Evolutionary conservation across 2,888 invertebrate genomes (phyloP), one percentile per base, ranked within the genome.

Genomic region (Melikaiella ostensackeni): DNA sequence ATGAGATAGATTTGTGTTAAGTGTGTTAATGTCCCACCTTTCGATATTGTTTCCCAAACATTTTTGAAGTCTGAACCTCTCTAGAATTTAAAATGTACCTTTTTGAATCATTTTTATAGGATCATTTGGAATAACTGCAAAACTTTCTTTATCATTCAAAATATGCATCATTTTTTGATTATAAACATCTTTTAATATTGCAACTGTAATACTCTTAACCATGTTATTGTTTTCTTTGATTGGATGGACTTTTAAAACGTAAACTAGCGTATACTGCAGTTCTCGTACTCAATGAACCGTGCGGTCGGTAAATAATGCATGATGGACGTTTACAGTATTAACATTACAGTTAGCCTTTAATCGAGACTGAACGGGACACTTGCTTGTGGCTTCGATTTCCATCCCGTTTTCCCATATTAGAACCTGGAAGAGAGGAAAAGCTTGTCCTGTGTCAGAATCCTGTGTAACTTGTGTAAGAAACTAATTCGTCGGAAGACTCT

Each of bases 271-370:
- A 59, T 24, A 27, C 16, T 59, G 59, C 59, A 62, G 62, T 33
- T 62, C 79, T 78, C 21, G 79, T 77, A 78, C 78, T 80, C 79
- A 80, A 80, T 80, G 78, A 81, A 80, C 79, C 79, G 76, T 76
- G 77, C 59, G 75, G 74, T 79, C 77, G 62, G 80, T 81, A 81
- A 81, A 81, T 81, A 81, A 81, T 80, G 80, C 79, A 80, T 81
- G 80, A 81, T 79, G 77, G 80, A 76, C 81, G 77, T 80, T 78
- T 78, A 81, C 77, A 80, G 81, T 80, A 79, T 81, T 79, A 80
- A 77, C 76, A 76, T 80, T 80, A 81, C 81, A 81, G 81, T 81
- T 81, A 81, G 80, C 76, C 73, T 66, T 55, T 61, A 70, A 27
- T 79, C 75, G 61, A 75, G 77, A 76, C 75, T 66, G 76, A 81